Conservation (phyloP, 2,113 vertebrate species). For the Onychostruthus taczanowskii region DNA sequence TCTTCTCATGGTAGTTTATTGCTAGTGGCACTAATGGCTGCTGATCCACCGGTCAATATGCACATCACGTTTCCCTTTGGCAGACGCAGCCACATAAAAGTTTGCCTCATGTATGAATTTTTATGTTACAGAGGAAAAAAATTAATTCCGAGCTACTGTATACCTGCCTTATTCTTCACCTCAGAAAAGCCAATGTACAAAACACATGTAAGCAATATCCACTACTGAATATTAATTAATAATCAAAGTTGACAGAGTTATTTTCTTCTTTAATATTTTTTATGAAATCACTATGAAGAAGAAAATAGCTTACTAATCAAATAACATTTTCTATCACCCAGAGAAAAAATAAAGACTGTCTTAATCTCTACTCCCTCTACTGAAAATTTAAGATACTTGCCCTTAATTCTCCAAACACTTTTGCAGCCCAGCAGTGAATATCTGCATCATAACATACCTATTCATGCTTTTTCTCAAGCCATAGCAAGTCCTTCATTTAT, state of each 20-base stretch:
- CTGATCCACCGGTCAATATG: neutral
- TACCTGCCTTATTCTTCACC: neutral
- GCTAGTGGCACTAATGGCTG: neutral
- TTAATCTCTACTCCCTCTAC: neutral
- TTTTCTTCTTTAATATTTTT: neutral
- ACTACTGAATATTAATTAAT: neutral
- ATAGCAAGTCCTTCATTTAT: neutral
- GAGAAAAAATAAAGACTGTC: neutral
- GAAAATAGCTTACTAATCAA: neutral
- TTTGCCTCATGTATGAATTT: neutral
- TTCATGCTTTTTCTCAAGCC: neutral
- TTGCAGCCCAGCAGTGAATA: neutral
- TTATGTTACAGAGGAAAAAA: neutral
- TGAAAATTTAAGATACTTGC: neutral
- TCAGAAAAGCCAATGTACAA: neutral
- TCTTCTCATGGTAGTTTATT: neutral
- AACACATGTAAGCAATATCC: neutral
- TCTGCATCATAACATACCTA: neutral
- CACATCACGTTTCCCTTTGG: neutral
- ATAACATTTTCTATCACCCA: neutral
- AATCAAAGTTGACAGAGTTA: neutral
- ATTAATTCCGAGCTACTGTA: neutral
- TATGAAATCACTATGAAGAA: neutral
- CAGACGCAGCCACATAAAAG: neutral
- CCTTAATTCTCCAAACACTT: neutral